Conservation (phyloP, 2,113 vertebrate genomes). For the Esox niger region DNA sequence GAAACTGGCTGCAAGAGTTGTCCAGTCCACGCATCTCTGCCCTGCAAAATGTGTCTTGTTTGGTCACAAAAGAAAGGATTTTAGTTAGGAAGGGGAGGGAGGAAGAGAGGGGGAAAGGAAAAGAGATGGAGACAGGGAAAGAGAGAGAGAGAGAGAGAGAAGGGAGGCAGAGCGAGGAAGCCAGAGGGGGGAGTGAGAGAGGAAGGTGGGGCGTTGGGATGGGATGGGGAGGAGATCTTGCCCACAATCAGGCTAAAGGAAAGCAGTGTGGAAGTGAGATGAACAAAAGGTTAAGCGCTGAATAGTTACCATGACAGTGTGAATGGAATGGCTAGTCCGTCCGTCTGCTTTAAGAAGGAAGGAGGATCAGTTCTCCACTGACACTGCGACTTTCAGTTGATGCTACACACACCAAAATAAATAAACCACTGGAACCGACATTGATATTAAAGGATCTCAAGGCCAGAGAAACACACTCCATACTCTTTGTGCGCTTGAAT, state of each 20-base stretch:
- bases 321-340: conserved; percentile 62
- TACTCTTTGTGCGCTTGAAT: conserved; percentile 2
- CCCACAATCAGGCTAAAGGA: conserved; percentile 48
- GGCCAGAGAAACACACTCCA: conserved; percentile 2
- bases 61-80: conserved; percentile 56
- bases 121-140: not conserved
- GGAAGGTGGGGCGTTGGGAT: conserved; percentile 18
- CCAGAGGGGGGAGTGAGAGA: conserved; percentile 5
- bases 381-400: not conserved
- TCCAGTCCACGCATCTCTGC: conserved; percentile 43
- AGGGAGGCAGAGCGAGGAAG: conserved; percentile 11
- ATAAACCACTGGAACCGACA: not conserved
- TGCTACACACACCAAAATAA: not conserved
- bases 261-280: conserved; percentile 52
- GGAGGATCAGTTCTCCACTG: conserved; percentile 34
- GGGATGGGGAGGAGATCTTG: conserved; percentile 26
- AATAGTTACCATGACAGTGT: conserved; percentile 75
- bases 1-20: conserved; percentile 34
- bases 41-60: conserved; percentile 61
- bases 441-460: not conserved
- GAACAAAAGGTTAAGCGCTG: conserved; percentile 63
- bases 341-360: conserved; percentile 39
- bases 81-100: conserved; percentile 40
- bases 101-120: not conserved
- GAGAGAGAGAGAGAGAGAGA: conserved; percentile 16